These are phyloP conservation scores for Thymelicus acteon DNA, from an alignment of 2,888 invertebrate species.

Conservation along the genomic window DNA sequence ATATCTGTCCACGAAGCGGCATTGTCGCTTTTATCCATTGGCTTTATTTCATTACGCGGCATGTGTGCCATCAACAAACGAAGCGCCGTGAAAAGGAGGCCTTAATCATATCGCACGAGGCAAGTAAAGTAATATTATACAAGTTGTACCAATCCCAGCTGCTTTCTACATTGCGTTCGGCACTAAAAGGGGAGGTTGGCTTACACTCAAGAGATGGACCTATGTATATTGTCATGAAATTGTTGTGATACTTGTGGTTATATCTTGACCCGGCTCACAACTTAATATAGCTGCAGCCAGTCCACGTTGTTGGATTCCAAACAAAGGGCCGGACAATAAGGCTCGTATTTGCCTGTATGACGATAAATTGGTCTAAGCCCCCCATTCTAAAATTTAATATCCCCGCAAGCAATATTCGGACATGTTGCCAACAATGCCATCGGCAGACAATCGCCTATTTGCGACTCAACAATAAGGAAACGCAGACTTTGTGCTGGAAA, in stretches of 20 bases:
- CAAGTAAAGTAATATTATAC: too few species aligned
- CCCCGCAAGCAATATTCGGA: constrained; percentile 33
- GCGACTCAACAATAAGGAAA: constrained; percentile 35
- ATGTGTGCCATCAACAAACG: too few species aligned
- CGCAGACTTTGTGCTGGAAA: constrained; percentile 35
- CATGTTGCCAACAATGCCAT: constrained; percentile 33
- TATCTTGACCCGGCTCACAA: background rate
- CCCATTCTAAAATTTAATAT: constrained; percentile 33
- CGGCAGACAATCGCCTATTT: constrained; percentile 36
- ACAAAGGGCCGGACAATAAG: constrained; percentile 12
- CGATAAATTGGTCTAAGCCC: constrained; percentile 24
- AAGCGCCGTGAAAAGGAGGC: too few species aligned
- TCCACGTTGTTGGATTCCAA: background rate
- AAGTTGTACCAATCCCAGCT: too few species aligned
- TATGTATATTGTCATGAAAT: background rate
- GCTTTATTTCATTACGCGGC: too few species aligned
- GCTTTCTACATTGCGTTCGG: too few species aligned
- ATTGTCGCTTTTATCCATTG: too few species aligned
- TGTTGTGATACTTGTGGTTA: background rate
- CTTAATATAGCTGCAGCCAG: background rate
- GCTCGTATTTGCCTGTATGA: constrained; percentile 20
- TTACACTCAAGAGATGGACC: too few species aligned
- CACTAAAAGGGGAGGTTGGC: background rate
- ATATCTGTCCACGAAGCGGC: too few species aligned
- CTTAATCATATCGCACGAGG: too few species aligned